A percentile compares a stretch with the other conserved stretches of the same genome.
Evolutionary conservation across 2,888 invertebrate species (phyloP).

Genomic region (Nysson spinosus): DNA sequence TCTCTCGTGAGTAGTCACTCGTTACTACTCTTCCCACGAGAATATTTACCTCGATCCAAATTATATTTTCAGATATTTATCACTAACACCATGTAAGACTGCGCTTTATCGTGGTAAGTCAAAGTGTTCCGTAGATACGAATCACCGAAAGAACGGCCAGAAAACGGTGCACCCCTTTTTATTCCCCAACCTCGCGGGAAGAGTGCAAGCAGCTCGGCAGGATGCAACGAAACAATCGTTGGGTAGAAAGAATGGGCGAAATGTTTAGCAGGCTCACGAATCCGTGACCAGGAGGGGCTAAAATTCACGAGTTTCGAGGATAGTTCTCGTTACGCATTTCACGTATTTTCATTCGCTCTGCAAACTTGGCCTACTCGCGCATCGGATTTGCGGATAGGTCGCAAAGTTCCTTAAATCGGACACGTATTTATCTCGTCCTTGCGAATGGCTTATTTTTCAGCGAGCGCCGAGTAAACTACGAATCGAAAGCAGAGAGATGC

Average conservation of each 20-base stretch:
- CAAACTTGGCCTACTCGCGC: not conserved
- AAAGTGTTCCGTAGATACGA: constrained; percentile 52
- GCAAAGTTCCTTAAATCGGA: too few relatives aligned
- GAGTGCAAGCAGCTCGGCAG: constrained; percentile 64
- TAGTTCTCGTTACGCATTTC: too few relatives aligned
- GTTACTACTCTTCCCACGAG: too few relatives aligned
- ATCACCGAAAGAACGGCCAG: constrained; percentile 51
- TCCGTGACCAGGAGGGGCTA: constrained; percentile 65
- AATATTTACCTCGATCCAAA: too few relatives aligned
- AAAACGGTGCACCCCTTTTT: too few relatives aligned
- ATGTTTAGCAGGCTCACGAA: constrained; percentile 66
- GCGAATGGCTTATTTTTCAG: constrained; percentile 47
- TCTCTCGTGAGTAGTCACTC: not conserved
- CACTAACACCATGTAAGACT: constrained; percentile 1
- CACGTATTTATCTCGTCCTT: constrained; percentile 38
- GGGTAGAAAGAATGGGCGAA: constrained; percentile 64
- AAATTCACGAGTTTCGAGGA: constrained; percentile 51
- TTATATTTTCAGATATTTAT: too few relatives aligned
- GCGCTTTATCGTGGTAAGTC: constrained; percentile 6
- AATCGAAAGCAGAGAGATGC: constrained; percentile 20
- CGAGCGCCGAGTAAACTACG: constrained; percentile 34
- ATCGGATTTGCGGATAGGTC: constrained; percentile 2
- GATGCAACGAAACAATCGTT: constrained; percentile 72
- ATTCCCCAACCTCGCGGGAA: constrained; percentile 62
- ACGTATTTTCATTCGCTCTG: constrained; percentile 2